Percentiles rank a stretch among this genome's conserved stretches.
Conservation (phyloP, 2,888 invertebrate species). For the Adela reaumurella region DNA sequence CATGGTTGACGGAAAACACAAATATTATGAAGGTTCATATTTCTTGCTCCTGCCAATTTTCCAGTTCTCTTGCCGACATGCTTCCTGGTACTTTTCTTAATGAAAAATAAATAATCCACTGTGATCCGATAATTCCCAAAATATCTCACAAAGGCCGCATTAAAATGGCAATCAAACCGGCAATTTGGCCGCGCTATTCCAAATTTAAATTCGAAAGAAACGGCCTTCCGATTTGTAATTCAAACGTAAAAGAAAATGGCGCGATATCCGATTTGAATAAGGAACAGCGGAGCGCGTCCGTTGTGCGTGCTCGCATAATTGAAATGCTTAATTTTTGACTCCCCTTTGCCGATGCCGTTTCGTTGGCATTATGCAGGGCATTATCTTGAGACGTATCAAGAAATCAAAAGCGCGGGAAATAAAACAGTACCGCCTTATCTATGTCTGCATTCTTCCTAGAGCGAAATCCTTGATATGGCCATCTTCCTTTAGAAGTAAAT, state of each 20-base stretch:
- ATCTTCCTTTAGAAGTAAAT: too few species aligned
- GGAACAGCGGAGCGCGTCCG: conserved; percentile 17
- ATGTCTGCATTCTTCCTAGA: too few species aligned
- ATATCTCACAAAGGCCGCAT: conserved; percentile 35
- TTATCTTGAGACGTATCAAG: not conserved
- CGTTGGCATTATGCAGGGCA: not conserved
- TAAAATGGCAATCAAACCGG: conserved; percentile 49
- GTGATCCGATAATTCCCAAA: conserved; percentile 22
- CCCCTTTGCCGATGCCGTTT: not conserved
- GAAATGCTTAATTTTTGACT: conserved; percentile 14
- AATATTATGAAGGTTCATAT: too few species aligned
- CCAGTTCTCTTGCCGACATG: not conserved
- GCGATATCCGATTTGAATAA: conserved; percentile 42
- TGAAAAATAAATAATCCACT: conserved; percentile 4
- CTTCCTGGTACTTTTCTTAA: not conserved
- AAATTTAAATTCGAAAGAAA: conserved; percentile 44
- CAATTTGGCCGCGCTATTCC: conserved; percentile 33
- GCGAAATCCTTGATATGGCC: too few species aligned
- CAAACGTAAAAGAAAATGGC: conserved; percentile 45
- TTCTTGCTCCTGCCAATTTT: too few species aligned
- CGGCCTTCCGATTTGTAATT: conserved; percentile 48
- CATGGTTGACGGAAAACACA: too few species aligned
- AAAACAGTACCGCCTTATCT: too few species aligned
- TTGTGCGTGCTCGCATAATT: conserved; percentile 7
- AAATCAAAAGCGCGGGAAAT: not conserved